Evolutionary conservation across 2,888 invertebrate genomes (phyloP).

Genomic region (Lucinisca nassula): DNA sequence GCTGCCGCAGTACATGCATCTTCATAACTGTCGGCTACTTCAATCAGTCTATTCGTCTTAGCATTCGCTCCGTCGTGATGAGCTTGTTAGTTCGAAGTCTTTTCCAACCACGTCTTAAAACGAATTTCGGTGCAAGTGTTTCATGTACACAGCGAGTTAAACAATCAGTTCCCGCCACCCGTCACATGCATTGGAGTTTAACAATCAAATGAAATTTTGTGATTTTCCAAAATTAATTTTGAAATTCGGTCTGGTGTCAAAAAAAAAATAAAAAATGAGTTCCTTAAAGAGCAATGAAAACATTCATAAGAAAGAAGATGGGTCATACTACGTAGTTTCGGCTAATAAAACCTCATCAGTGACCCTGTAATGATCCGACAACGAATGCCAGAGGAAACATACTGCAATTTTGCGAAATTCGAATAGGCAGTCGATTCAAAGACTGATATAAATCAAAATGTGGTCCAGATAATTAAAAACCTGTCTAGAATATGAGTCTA

Average conservation of each 20-base stretch:
- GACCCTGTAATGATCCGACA: no score
- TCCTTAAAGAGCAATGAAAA: no score
- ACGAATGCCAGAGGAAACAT: no score
- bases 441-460: no score
- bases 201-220: neutral
- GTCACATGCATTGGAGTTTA: neutral
- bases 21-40: neutral
- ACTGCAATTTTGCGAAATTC: no score
- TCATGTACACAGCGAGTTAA: neutral
- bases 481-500: no score
- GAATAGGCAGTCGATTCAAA: no score
- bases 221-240: neutral
- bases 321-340: no score
- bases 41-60: neutral
- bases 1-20: neutral
- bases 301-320: no score
- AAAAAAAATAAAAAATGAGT: no score
- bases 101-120: neutral
- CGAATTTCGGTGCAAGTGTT: neutral
- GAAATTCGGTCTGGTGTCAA: neutral
- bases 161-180: slow-evolving; percentile 2
- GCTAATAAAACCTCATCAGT: no score
- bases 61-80: neutral
- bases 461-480: no score
- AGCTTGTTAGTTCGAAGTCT: neutral